Conservation (phyloP, 1,140 invertebrate genomes). For the Trachymyrmex septentrionalis region DNA sequence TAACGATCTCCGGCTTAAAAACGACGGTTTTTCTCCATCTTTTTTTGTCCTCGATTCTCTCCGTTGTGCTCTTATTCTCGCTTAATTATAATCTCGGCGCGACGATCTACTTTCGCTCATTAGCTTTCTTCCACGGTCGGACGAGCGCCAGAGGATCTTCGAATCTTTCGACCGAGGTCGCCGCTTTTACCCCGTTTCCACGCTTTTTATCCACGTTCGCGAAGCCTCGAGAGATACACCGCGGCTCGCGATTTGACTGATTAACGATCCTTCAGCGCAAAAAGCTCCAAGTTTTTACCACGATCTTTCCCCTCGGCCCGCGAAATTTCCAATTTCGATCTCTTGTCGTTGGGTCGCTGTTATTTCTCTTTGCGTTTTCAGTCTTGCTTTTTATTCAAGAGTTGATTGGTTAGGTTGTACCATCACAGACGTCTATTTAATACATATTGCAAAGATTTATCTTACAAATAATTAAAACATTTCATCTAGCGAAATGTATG, state of each 20-base stretch:
- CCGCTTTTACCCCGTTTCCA: constrained; percentile 54
- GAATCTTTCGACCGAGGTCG: constrained; percentile 54
- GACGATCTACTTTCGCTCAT: constrained; percentile 61
- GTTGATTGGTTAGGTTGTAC: constrained; percentile 3
- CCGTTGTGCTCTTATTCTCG: constrained; percentile 56
- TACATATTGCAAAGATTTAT: background rate
- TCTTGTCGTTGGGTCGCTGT: constrained; percentile 37
- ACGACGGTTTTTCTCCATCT: constrained; percentile 62
- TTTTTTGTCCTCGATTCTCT: constrained; percentile 53
- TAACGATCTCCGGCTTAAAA: constrained; percentile 78
- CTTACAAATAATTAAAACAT: constrained; percentile 1
- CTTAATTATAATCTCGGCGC: constrained; percentile 65
- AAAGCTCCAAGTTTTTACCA: constrained; percentile 19
- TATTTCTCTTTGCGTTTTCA: constrained; percentile 56
- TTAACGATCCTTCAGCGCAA: constrained; percentile 45
- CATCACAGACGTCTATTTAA: background rate
- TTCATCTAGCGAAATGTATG: background rate
- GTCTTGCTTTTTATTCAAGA: constrained; percentile 16
- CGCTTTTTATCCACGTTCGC: constrained; percentile 49
- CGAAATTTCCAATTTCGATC: constrained; percentile 69
- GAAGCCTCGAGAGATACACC: constrained; percentile 46
- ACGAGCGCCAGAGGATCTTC: constrained; percentile 53
- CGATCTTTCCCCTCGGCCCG: constrained; percentile 25
- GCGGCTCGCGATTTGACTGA: constrained; percentile 50
- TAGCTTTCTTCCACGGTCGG: constrained; percentile 62